Percentiles rank a stretch among this genome's conserved stretches.
Evolutionary conservation across 2,113 vertebrate genomes (phyloP).

Genomic region (Eurypyga helias): DNA sequence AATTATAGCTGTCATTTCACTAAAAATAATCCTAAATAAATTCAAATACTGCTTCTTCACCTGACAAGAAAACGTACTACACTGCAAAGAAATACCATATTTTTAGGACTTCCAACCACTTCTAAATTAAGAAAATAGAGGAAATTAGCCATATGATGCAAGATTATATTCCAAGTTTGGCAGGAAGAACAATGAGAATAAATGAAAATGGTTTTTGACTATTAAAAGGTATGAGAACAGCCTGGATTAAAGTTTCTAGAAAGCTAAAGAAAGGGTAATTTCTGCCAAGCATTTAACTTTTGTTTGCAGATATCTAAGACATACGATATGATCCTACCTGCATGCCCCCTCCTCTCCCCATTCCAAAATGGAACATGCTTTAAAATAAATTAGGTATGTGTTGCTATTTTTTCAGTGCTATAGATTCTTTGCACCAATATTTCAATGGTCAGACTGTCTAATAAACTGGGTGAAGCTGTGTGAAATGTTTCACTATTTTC

Average conservation of each 20-base stretch:
- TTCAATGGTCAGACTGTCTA: background rate
- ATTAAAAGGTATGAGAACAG: background rate
- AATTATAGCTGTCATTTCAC: background rate
- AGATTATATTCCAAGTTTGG: background rate
- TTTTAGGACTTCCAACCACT: background rate
- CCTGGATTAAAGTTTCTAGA: background rate
- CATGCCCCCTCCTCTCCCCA: fast-evolving
- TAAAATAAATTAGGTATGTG: background rate
- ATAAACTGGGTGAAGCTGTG: background rate
- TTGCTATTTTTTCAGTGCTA: background rate
- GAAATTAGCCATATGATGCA: background rate
- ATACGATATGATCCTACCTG: fast-evolving
- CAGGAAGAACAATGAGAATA: background rate
- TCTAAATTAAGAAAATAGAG: background rate
- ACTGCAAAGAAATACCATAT: background rate
- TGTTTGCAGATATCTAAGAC: background rate
- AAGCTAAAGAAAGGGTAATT: background rate
- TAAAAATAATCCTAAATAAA: background rate
- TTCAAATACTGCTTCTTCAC: background rate
- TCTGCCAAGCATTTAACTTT: background rate
- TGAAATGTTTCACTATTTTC: background rate
- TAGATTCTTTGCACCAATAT: background rate
- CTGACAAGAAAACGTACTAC: background rate
- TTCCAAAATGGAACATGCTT: background rate
- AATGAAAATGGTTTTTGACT: background rate